Percentiles rank a stretch among this genome's conserved stretches.
Evolutionary conservation across 2,888 invertebrate species (phyloP).

Genomic region (Anorthoa munda): DNA sequence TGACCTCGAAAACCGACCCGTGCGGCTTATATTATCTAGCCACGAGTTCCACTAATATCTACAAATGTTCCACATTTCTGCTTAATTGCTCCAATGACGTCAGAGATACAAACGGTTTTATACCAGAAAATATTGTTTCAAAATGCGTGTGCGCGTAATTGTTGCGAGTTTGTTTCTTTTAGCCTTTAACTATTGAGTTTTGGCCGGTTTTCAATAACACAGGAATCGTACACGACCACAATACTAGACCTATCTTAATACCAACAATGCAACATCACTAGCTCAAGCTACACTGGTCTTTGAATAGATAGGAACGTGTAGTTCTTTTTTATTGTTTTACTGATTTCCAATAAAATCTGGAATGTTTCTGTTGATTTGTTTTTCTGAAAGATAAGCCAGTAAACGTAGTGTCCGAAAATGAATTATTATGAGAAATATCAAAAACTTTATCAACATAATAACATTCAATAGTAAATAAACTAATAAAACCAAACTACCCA

Average conservation of each 20-base stretch:
- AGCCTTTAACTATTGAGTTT: slow-evolving; percentile 71
- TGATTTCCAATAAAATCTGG: slow-evolving; percentile 55
- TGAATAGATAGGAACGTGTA: slow-evolving; percentile 28
- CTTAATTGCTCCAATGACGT: slow-evolving; percentile 43
- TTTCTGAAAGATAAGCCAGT: slow-evolving; percentile 39
- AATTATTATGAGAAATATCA: slow-evolving; percentile 37
- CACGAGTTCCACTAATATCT: slow-evolving; percentile 9
- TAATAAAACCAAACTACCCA: slow-evolving; percentile 30
- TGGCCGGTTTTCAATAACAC: slow-evolving; percentile 79
- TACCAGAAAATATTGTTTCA: slow-evolving; percentile 62
- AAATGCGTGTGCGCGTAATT: slow-evolving; percentile 57
- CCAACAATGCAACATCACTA: slow-evolving; percentile 10
- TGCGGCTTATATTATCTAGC: background rate
- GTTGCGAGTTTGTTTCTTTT: slow-evolving; percentile 73
- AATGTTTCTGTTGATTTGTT: slow-evolving; percentile 52
- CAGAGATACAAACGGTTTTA: slow-evolving; percentile 38
- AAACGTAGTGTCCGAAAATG: slow-evolving; percentile 10
- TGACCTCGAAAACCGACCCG: background rate
- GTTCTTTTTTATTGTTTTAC: slow-evolving; percentile 51
- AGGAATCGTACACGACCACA: slow-evolving; percentile 44
- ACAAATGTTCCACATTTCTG: slow-evolving; percentile 34
- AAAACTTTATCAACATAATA: background rate
- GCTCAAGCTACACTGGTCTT: slow-evolving; percentile 56
- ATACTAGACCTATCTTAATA: slow-evolving; percentile 35
- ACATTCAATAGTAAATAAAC: background rate